These are phyloP conservation scores for Malurus melanocephalus DNA, from an alignment of 2,113 vertebrate species.

Conservation along the genomic window DNA sequence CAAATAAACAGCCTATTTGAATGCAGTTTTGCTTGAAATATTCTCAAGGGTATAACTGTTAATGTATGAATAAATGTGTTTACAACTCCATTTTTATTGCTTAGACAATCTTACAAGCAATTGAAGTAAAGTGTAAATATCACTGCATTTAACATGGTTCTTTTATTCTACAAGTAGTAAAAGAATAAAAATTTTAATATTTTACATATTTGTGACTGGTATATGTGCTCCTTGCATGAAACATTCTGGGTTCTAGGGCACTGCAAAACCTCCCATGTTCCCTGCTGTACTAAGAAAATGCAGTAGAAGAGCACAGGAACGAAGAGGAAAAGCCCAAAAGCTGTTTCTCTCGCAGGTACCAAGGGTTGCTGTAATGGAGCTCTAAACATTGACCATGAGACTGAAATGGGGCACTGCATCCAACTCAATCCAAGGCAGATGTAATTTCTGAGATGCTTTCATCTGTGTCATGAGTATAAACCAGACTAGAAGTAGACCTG, in stretches of 20 bases:
- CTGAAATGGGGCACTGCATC: neutral
- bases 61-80: conserved; percentile 41
- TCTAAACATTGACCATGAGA: neutral
- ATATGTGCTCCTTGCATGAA: neutral
- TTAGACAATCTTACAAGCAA: conserved; percentile 17
- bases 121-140: conserved; percentile 35
- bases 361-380: neutral
- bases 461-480: neutral
- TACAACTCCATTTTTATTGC: conserved; percentile 32
- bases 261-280: neutral
- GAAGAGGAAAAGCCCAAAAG: neutral
- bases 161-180: neutral
- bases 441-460: neutral
- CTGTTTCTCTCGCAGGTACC: neutral
- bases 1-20: conserved; percentile 52
- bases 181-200: neutral
- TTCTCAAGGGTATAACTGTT: conserved; percentile 37
- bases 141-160: neutral
- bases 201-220: neutral
- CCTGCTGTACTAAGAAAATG: neutral
- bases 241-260: neutral
- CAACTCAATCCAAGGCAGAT: neutral
- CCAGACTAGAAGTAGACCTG: neutral
- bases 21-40: conserved; percentile 50
- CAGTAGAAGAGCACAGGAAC: neutral